Conservation (phyloP, 1,140 invertebrate species). For the Dendrolimus punctatus region DNA sequence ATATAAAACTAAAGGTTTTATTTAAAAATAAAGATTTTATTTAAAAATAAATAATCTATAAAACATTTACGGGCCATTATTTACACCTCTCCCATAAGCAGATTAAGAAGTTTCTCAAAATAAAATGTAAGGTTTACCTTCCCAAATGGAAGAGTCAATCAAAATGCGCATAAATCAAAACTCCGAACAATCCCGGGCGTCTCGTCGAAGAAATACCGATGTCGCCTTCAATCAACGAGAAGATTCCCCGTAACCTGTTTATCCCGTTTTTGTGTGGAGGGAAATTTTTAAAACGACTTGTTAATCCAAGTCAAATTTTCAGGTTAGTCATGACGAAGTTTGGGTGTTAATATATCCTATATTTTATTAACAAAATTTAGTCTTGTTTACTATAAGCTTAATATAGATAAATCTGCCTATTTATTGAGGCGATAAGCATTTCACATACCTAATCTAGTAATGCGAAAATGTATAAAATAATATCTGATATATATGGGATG, state of each 20-base stretch:
- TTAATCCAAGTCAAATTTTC: background rate
- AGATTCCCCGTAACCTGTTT: conserved; percentile 17
- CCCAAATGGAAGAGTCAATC: conserved; percentile 16
- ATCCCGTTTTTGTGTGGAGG: conserved; percentile 18
- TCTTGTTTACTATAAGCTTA: too few species aligned
- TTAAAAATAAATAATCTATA: conserved; percentile 1
- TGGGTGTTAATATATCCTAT: too few species aligned
- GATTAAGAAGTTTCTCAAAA: conserved; percentile 18
- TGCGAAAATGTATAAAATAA: too few species aligned
- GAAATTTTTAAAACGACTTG: conserved; percentile 5
- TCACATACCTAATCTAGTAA: too few species aligned
- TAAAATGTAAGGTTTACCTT: conserved; percentile 18
- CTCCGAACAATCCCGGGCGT: conserved; percentile 18
- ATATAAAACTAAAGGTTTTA: too few species aligned
- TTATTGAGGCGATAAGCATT: too few species aligned
- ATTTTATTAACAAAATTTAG: too few species aligned
- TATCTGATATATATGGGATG: too few species aligned
- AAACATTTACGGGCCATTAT: conserved; percentile 1
- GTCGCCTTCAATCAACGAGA: conserved; percentile 34
- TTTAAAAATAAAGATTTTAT: background rate
- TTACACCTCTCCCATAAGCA: conserved; percentile 10
- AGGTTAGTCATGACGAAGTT: too few species aligned
- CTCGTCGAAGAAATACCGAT: conserved; percentile 18
- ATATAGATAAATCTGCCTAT: too few species aligned
- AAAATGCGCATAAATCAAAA: conserved; percentile 54